These are phyloP conservation scores for Halocynthia roretzi DNA, from an alignment of 23 tunicate species.

Conservation along the genomic window DNA sequence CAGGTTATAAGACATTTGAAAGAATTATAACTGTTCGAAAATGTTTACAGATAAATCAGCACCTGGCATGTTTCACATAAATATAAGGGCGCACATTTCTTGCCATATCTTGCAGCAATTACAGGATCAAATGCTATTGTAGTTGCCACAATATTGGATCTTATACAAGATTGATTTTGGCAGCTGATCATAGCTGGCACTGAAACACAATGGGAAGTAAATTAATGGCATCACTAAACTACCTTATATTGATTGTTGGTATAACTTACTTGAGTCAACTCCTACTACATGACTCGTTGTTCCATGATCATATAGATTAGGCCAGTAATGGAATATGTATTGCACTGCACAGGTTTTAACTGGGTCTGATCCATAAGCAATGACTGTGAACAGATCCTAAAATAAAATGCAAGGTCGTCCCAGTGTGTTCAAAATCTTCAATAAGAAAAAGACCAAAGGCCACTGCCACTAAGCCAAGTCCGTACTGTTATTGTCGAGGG, in stretches of 20 bases:
- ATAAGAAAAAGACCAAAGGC: no score
- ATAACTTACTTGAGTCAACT: neutral
- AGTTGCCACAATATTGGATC: conserved; percentile 36
- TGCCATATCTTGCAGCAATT: conserved; percentile 34
- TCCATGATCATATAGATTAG: conserved; percentile 20
- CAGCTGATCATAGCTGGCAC: conserved; percentile 22
- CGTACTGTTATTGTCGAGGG: no score
- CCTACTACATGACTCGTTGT: neutral
- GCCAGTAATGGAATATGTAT: conserved; percentile 82
- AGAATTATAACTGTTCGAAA: neutral
- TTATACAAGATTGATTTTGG: conserved; percentile 32
- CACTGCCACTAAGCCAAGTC: no score
- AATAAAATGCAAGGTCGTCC: neutral
- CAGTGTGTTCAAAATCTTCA: no score
- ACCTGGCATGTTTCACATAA: conserved; percentile 75
- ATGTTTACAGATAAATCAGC: no score
- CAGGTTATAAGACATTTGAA: neutral
- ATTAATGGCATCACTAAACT: neutral
- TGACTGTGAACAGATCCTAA: conserved; percentile 66
- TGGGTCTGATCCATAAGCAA: conserved; percentile 41
- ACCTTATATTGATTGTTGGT: no score
- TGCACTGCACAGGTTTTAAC: conserved; percentile 51
- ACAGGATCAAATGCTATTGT: conserved; percentile 51
- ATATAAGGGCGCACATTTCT: conserved; percentile 57
- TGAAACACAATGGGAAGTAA: neutral